Evolutionary conservation across 2,113 vertebrate species (phyloP).

Genomic region (Channa maculata): DNA sequence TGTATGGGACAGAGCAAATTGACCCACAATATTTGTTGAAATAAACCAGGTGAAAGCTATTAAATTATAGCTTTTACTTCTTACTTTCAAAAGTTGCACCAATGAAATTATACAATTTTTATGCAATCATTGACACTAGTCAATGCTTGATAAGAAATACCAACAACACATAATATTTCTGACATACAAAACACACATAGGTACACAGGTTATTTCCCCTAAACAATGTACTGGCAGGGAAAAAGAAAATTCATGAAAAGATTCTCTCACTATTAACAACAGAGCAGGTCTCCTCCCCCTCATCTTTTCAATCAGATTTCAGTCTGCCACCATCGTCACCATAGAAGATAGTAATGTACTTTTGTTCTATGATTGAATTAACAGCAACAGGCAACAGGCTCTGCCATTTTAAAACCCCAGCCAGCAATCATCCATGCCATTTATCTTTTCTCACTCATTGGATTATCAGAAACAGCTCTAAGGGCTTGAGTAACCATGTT

Average conservation of each 20-base stretch:
- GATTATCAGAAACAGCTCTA: constrained; percentile 66
- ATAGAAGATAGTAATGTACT: constrained; percentile 30
- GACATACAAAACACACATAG: too few relatives aligned
- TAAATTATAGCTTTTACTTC: too few relatives aligned
- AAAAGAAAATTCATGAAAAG: constrained; percentile 21
- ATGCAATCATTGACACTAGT: too few relatives aligned
- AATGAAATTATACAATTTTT: too few relatives aligned
- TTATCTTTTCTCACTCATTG: constrained; percentile 58
- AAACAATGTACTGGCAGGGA: too few relatives aligned
- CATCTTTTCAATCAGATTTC: constrained; percentile 26
- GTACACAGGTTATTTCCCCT: neutral
- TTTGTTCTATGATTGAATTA: constrained; percentile 49
- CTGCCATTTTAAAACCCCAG: constrained; percentile 37
- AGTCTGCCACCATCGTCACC: constrained; percentile 2
- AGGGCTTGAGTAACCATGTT: constrained; percentile 63
- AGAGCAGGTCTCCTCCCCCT: constrained; percentile 5
- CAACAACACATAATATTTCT: too few relatives aligned
- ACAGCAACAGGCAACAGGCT: constrained; percentile 40
- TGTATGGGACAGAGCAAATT: too few relatives aligned
- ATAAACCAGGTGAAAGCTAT: too few relatives aligned
- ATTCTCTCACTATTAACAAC: constrained; percentile 1
- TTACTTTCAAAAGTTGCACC: too few relatives aligned
- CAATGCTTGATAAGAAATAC: neutral
- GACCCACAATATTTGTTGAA: too few relatives aligned
- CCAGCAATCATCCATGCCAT: constrained; percentile 47